A percentile compares a stretch with the other conserved stretches of the same genome.
Conservation (phyloP, 64 coral and sea anemone genomes). For the Stylophora pistillata region DNA sequence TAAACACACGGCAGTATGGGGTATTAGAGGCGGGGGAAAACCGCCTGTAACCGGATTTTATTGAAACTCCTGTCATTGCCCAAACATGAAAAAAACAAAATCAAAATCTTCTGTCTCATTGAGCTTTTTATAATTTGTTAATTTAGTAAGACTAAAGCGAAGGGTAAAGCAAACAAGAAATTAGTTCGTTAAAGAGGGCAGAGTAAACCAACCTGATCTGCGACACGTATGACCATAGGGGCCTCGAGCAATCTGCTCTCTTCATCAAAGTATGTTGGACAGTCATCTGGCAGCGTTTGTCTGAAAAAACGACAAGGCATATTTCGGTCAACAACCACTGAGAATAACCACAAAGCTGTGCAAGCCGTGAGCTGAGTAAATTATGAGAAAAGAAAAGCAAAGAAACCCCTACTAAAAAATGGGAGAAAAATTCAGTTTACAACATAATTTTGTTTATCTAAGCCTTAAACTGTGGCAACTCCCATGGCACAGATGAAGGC, state of each 20-base stretch:
- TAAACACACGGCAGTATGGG: no score
- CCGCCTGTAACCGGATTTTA: no score
- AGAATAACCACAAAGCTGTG: neutral
- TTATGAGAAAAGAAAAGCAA: neutral
- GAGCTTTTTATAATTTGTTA: no score
- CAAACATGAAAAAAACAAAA: no score
- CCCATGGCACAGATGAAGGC: neutral
- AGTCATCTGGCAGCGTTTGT: conserved; percentile 79
- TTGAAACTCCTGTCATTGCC: no score
- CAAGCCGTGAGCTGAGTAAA: neutral
- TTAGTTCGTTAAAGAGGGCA: no score
- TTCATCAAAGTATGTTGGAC: conserved; percentile 72
- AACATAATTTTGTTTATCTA: neutral
- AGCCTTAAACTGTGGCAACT: neutral
- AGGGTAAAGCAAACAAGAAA: no score
- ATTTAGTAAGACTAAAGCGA: no score
- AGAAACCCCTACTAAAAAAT: neutral
- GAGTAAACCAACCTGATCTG: conserved; percentile 72
- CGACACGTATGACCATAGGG: conserved; percentile 88
- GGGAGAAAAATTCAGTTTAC: neutral
- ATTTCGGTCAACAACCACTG: neutral
- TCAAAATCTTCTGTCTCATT: neutral
- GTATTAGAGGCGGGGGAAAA: no score
- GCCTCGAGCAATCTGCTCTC: conserved; percentile 86
- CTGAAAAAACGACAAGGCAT: conserved; percentile 28